Evolutionary conservation across 1,140 invertebrate genomes (phyloP), one percentile per base, ranked within the genome.

Genomic region (Frieseomelitta varia): DNA sequence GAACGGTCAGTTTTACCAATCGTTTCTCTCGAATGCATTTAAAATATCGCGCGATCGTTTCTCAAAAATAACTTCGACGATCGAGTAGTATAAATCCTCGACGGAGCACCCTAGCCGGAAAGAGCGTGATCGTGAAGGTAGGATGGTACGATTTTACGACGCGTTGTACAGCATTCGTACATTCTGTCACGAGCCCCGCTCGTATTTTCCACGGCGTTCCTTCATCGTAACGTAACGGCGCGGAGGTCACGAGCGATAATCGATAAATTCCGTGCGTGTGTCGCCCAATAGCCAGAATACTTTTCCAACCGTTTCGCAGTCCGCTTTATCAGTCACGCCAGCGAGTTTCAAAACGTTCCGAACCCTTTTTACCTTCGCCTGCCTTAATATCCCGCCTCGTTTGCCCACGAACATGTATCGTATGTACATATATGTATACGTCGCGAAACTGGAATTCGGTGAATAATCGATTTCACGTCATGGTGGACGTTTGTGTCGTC

Each of bases 181-280:
- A 74, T 81, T 58, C 61, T 27, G 71, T 51, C 24, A 63, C 56
- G 30, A 47, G 39, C 30, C 51, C 53, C 17, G 47, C 61, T 68
- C 51, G 67, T 53, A 82, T 73, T 76, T 76, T 56, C 67, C 30
- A 6, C 6, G 17, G 27, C 11, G 55, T 67, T 76, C 51, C 51
- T 75, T 67, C 61, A 24, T 39, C 34, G 24, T 27, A 76, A 82
- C 61, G 56, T 6, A 47, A 47, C 39, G 39, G 39, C 39, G 24
- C 51, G n/a, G 61, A n/a, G 24, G 55, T 55, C 73, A 30, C 53
- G 56, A 68, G 30, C 61, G 80, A 82, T 81, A 74, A 82, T 82
- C 80, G 30, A 82, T 82, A 82, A 82, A 82, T 76, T 82, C 51
- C 12, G 30, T 12, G 51, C 30, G 47, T 27, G 69, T 65, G 72